Percentiles rank a stretch among this genome's conserved stretches.
phyloP scores from a whole-genome alignment of 1,140 invertebrate genomes.

The Varroa destructor region DNA sequence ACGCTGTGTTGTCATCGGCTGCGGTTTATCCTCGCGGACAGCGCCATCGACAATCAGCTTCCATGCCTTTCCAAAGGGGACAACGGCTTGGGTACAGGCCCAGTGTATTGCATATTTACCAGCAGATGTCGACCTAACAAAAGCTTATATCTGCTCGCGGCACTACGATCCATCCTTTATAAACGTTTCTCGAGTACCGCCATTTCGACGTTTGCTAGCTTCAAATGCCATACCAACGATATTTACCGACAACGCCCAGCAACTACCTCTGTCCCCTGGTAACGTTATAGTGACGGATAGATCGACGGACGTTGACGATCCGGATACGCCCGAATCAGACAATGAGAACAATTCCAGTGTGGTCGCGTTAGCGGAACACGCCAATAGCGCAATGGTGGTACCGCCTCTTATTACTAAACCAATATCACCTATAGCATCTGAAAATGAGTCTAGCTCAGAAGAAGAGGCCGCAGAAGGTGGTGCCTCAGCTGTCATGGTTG shows the following conservation, averaged over 20 bases:
- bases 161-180: slow-evolving; percentile 10
- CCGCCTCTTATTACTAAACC: too few relatives aligned
- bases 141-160: slow-evolving; percentile 8
- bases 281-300: too few relatives aligned
- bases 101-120: neutral
- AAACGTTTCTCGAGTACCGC: neutral
- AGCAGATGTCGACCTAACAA: neutral
- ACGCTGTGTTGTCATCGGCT: slow-evolving; percentile 12
- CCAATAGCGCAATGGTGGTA: too few relatives aligned
- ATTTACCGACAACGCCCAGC: neutral
- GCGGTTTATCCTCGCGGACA: neutral
- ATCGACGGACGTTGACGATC: too few relatives aligned
- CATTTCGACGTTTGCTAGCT: neutral
- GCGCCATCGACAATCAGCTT: neutral
- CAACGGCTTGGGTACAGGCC: neutral
- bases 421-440: too few relatives aligned
- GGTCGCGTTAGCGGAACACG: too few relatives aligned
- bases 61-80: slow-evolving; percentile 1
- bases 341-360: too few relatives aligned
- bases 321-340: too few relatives aligned
- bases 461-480: too few relatives aligned
- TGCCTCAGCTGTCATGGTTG: too few relatives aligned
- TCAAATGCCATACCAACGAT: slow-evolving; percentile 17
- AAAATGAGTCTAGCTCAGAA: too few relatives aligned
- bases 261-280: too few relatives aligned